phyloP scores from a whole-genome alignment of 1,140 invertebrate genomes.

The Papilio polytes region DNA sequence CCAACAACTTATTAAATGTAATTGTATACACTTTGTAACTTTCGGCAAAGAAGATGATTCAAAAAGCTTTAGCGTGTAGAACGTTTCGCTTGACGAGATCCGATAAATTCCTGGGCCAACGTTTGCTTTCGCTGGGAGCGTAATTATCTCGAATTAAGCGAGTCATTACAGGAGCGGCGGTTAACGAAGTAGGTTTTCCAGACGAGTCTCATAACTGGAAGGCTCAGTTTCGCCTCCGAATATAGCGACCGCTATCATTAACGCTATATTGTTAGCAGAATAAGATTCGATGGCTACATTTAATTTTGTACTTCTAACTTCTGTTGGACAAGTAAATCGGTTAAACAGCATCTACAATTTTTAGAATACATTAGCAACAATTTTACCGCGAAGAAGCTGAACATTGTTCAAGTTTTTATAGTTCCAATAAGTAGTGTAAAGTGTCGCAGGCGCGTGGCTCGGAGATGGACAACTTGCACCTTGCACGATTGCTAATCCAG shows the following conservation, averaged over 20 bases:
- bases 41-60: slow-evolving; percentile 47
- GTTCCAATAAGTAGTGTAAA: slow-evolving; percentile 54
- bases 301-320: slow-evolving; percentile 56
- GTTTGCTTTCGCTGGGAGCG: slow-evolving; percentile 61
- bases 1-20: slow-evolving; percentile 57
- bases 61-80: slow-evolving; percentile 44
- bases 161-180: slow-evolving; percentile 64
- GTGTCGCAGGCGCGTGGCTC: slow-evolving; percentile 54
- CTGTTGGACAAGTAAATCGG: slow-evolving; percentile 47
- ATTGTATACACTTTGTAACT: slow-evolving; percentile 58
- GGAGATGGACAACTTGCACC: slow-evolving; percentile 60
- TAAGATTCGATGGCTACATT: slow-evolving; percentile 61
- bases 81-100: slow-evolving; percentile 48
- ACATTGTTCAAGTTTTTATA: slow-evolving; percentile 53
- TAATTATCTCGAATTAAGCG: slow-evolving; percentile 71
- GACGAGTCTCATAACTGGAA: slow-evolving; percentile 63
- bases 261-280: slow-evolving; percentile 59
- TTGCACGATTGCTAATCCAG: slow-evolving; percentile 66
- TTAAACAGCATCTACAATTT: too few relatives aligned
- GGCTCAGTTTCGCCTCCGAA: slow-evolving; percentile 69
- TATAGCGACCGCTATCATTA: slow-evolving; percentile 60
- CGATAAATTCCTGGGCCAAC: slow-evolving; percentile 65
- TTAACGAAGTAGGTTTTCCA: slow-evolving; percentile 68
- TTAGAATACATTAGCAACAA: slow-evolving; percentile 41
- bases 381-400: slow-evolving; percentile 53